Percentiles rank a stretch among this genome's conserved stretches.
These are phyloP conservation scores for Cinara cedri DNA, from an alignment of 2,888 invertebrate genomes.

Conservation along the genomic window DNA sequence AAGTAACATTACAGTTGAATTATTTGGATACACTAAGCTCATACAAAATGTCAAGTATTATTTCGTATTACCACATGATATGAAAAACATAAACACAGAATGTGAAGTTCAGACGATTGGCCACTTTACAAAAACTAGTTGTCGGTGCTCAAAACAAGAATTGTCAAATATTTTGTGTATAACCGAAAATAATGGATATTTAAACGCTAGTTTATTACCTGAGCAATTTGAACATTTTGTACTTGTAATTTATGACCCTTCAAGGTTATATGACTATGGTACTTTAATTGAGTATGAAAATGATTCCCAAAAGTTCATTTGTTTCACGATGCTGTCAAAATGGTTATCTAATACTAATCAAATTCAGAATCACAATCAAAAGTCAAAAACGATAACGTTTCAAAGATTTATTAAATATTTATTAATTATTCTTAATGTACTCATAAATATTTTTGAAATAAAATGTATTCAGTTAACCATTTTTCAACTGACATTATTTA, in stretches of 20 bases:
- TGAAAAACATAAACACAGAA: background rate
- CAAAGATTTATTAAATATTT: constrained; percentile 12
- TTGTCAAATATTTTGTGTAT: constrained; percentile 7
- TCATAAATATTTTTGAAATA: constrained; percentile 13
- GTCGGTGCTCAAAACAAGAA: background rate
- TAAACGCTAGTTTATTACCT: constrained; percentile 13
- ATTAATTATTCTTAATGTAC: constrained; percentile 23
- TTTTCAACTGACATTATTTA: constrained; percentile 34
- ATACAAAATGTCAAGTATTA: constrained; percentile 22
- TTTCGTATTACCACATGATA: constrained; percentile 17
- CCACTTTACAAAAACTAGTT: constrained; percentile 22
- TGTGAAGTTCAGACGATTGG: constrained; percentile 19
- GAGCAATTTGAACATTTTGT: constrained; percentile 22
- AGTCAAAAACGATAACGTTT: background rate
- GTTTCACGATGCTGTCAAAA: constrained; percentile 39
- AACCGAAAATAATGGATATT: constrained; percentile 34
- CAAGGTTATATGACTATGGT: constrained; percentile 32
- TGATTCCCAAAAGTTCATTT: constrained; percentile 27
- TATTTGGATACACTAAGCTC: constrained; percentile 17
- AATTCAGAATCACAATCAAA: background rate
- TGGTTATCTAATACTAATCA: constrained; percentile 1
- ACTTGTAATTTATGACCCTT: constrained; percentile 39
- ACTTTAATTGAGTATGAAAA: background rate
- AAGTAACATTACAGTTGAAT: background rate
- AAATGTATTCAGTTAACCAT: constrained; percentile 27